These are phyloP conservation scores for Accipiter cooperii DNA, from an alignment of 2,113 vertebrate species.

Conservation along the genomic window DNA sequence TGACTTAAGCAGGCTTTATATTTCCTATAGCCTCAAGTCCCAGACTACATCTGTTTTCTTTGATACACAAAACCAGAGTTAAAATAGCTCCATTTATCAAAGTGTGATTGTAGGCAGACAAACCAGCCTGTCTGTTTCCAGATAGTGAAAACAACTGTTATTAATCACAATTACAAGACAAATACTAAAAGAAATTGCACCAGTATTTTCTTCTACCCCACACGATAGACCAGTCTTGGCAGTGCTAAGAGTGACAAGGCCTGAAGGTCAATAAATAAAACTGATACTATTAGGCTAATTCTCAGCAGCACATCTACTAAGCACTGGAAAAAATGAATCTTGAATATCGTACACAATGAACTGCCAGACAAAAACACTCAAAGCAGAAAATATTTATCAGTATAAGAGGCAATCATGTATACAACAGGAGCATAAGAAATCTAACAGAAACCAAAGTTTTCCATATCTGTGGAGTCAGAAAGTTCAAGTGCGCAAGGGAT, in stretches of 20 bases:
- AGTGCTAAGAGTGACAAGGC: constrained; percentile 70
- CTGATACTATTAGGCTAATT: constrained; percentile 68
- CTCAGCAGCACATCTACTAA: constrained; percentile 61
- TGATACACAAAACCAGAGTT: constrained; percentile 88
- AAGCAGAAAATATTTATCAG: neutral
- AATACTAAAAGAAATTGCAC: constrained; percentile 80
- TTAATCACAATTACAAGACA: constrained; percentile 99
- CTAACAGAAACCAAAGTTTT: neutral
- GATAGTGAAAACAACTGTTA: constrained; percentile 90
- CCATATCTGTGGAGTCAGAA: neutral
- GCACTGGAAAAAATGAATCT: constrained; percentile 10
- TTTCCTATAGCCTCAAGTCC: constrained; percentile 84
- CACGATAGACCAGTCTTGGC: constrained; percentile 61
- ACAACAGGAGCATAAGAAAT: neutral
- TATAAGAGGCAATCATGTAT: neutral
- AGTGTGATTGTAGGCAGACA: constrained; percentile 94
- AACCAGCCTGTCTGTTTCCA: constrained; percentile 90
- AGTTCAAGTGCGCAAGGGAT: neutral
- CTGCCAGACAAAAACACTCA: neutral
- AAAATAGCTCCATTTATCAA: constrained; percentile 97
- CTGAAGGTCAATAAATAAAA: constrained; percentile 84
- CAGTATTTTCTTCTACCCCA: constrained; percentile 74
- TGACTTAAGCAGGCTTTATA: constrained; percentile 81
- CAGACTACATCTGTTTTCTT: constrained; percentile 98
- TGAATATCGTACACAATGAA: neutral